A percentile compares a stretch with the other conserved stretches of the same genome.
Evolutionary conservation across 2,888 invertebrate genomes (phyloP).

Genomic region (Tanytarsus gracilentus): DNA sequence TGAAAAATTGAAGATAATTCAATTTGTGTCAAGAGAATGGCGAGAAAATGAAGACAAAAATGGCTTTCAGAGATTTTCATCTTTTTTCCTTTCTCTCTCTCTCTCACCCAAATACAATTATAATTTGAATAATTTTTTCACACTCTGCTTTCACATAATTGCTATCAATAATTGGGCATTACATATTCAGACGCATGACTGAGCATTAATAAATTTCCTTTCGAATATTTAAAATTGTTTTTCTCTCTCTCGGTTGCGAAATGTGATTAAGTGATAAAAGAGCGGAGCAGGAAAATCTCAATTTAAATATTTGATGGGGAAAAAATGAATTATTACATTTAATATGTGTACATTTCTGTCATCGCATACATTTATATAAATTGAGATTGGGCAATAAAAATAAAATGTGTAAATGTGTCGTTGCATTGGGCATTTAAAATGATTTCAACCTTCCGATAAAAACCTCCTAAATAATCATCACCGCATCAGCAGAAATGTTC

Average conservation of each 20-base stretch:
- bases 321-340: too few species aligned
- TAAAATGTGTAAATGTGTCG: too few species aligned
- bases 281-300: too few species aligned
- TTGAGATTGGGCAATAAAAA: too few species aligned
- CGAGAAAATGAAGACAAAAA: conserved; percentile 24
- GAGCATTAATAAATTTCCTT: conserved; percentile 7
- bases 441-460: too few species aligned
- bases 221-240: not conserved
- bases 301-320: too few species aligned
- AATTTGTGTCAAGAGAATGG: conserved; percentile 26
- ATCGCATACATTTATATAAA: too few species aligned
- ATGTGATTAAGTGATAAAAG: not conserved
- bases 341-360: too few species aligned
- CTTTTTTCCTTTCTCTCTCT: too few species aligned
- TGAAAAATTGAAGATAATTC: conserved; percentile 23
- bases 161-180: conserved; percentile 20
- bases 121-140: conserved; percentile 16
- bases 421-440: too few species aligned
- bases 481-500: too few species aligned
- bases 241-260: not conserved
- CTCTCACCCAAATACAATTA: conserved; percentile 15
- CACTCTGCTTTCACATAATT: conserved; percentile 10
- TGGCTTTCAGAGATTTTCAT: conserved; percentile 22
- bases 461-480: too few species aligned
- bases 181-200: conserved; percentile 8